These are phyloP conservation scores for Apamea epomidion DNA, from an alignment of 2,888 invertebrate species.

Conservation along the genomic window DNA sequence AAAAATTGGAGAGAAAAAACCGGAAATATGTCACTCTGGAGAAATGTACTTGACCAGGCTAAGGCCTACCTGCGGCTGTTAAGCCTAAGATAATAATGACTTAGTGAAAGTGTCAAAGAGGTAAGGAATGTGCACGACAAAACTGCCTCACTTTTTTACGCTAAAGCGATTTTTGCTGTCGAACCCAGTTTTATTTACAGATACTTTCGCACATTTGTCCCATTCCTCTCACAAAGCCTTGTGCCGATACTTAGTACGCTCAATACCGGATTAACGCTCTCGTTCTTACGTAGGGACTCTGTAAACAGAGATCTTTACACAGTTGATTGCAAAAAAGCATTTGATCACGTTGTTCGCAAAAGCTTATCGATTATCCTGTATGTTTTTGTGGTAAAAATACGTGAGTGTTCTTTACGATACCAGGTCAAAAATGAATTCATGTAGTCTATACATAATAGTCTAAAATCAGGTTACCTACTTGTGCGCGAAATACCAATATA, in stretches of 20 bases:
- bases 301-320: conserved; percentile 24
- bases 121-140: background rate
- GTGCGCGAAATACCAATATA: background rate
- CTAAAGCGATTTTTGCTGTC: too few species aligned
- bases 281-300: conserved; percentile 17
- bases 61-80: background rate
- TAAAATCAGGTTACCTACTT: background rate
- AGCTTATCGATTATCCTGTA: background rate
- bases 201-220: conserved; percentile 9
- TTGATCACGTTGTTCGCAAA: conserved; percentile 15
- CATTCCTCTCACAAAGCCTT: background rate
- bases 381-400: background rate
- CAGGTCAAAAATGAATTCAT: background rate
- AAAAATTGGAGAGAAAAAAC: background rate
- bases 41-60: background rate
- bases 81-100: too few species aligned
- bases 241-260: background rate
- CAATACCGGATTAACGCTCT: conserved; percentile 23
- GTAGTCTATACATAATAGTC: background rate
- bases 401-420: background rate
- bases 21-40: background rate
- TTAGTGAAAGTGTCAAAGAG: background rate
- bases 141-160: background rate
- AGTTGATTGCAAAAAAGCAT: conserved; percentile 28
- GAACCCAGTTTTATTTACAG: background rate